Percentiles rank a stretch among this genome's conserved stretches.
Conservation (phyloP, 2,888 invertebrate genomes). For the Nycteola revayana region DNA sequence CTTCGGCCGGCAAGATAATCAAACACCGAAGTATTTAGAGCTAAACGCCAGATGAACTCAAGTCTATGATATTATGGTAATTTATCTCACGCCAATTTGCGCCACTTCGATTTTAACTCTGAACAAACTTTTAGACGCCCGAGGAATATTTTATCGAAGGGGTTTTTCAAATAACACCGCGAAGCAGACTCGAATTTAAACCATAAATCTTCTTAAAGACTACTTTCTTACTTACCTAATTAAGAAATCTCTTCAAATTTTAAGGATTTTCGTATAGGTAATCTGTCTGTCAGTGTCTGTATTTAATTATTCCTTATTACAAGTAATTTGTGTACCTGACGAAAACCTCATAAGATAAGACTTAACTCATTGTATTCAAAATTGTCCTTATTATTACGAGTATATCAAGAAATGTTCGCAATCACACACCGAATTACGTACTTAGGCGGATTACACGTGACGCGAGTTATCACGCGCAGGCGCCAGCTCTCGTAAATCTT, state of each 20-base stretch:
- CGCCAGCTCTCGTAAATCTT: constrained; percentile 78
- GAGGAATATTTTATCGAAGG: constrained; percentile 50
- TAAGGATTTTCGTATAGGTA: constrained; percentile 37
- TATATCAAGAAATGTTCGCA: constrained; percentile 68
- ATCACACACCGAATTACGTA: constrained; percentile 77
- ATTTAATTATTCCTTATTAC: constrained; percentile 45
- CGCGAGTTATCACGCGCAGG: constrained; percentile 71
- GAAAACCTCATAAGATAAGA: constrained; percentile 69
- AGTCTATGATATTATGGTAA: constrained; percentile 75
- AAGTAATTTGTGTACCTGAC: constrained; percentile 54
- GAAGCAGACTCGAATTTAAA: constrained; percentile 49
- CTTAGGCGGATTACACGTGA: constrained; percentile 75
- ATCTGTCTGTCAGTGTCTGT: no score
- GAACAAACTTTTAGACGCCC: constrained; percentile 61
- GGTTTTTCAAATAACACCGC: constrained; percentile 41
- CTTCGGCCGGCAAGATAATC: constrained; percentile 66
- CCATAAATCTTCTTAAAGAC: constrained; percentile 41
- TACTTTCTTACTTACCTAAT: constrained; percentile 38
- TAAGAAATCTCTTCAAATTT: constrained; percentile 39
- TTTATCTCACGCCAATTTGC: constrained; percentile 76
- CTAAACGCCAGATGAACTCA: constrained; percentile 79
- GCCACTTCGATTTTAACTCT: constrained; percentile 62
- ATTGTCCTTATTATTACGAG: constrained; percentile 58
- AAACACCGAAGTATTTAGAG: constrained; percentile 69
- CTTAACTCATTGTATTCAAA: constrained; percentile 70